These are phyloP conservation scores for Drosophila tsacasi DNA, from an alignment of 1,140 invertebrate genomes.

Conservation along the genomic window DNA sequence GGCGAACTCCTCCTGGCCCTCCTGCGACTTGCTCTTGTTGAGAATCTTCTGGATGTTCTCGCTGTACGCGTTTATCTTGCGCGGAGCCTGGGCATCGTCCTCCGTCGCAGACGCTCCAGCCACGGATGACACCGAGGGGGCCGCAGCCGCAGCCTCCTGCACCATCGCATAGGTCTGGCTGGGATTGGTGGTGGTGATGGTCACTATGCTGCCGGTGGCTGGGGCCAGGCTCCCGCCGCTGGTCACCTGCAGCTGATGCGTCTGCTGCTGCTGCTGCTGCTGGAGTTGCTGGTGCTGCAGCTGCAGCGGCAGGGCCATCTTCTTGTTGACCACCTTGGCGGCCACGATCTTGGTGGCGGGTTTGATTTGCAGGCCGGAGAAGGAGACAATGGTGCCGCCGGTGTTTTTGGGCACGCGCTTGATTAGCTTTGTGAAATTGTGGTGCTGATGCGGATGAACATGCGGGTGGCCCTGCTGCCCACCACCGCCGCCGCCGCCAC, in stretches of 20 bases:
- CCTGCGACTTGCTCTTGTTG: conserved; percentile 62
- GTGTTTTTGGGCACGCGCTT: conserved; percentile 75
- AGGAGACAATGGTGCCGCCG: conserved; percentile 70
- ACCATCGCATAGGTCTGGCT: conserved; percentile 71
- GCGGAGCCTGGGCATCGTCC: conserved; percentile 1
- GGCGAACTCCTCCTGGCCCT: conserved; percentile 51
- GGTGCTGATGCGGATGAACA: conserved; percentile 45
- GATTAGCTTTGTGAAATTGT: conserved; percentile 65
- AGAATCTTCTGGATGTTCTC: conserved; percentile 71
- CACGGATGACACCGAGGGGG: not conserved
- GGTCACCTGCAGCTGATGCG: conserved; percentile 81
- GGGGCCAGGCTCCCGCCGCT: conserved; percentile 86
- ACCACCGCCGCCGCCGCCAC: not conserved
- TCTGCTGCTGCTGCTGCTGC: conserved; percentile 68
- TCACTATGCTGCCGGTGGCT: conserved; percentile 74
- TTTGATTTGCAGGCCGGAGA: conserved; percentile 78
- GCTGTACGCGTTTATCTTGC: conserved; percentile 45
- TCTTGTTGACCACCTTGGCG: conserved; percentile 77
- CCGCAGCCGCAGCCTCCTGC: conserved; percentile 23
- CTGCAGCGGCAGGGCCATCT: conserved; percentile 72
- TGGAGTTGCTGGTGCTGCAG: conserved; percentile 78
- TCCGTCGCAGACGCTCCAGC: not conserved
- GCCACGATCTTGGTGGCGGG: conserved; percentile 78
- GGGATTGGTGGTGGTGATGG: conserved; percentile 85
- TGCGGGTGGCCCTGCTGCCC: conserved; percentile 41